A percentile compares a stretch with the other conserved stretches of the same genome.
Conservation (phyloP, 2,113 vertebrate species). For the Brienomyrus brachyistius region DNA sequence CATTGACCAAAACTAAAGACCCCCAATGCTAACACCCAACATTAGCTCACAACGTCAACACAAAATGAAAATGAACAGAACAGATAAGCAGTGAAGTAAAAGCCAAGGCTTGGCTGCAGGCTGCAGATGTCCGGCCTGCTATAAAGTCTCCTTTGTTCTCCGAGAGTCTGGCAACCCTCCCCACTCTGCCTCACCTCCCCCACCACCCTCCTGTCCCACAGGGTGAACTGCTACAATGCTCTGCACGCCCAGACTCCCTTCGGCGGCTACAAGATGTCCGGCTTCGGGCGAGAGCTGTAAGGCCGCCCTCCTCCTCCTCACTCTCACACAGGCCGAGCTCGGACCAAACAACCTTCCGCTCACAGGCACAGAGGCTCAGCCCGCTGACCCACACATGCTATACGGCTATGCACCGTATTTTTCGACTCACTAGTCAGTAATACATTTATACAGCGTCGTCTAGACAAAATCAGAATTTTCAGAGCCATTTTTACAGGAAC, state of each 20-base stretch:
- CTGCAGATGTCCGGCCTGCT: background rate
- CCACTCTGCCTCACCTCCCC: background rate
- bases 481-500: background rate
- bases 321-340: background rate
- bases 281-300: slow-evolving; percentile 93
- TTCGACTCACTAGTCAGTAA: background rate
- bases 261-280: slow-evolving; percentile 93
- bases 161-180: background rate
- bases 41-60: background rate
- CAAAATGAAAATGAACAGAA: background rate
- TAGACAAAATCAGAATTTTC: background rate
- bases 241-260: slow-evolving; percentile 85
- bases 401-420: background rate
- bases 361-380: background rate
- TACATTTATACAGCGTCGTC: background rate
- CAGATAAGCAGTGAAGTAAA: background rate
- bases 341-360: background rate
- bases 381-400: background rate
- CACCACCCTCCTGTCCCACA: slow-evolving; percentile 36
- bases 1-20: background rate
- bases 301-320: slow-evolving; percentile 35
- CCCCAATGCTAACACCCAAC: background rate
- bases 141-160: background rate
- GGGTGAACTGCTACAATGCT: slow-evolving; percentile 94
- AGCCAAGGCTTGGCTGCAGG: background rate